A percentile compares a stretch with the other conserved stretches of the same genome.
phyloP scores from a whole-genome alignment of 2,797 vertebrate species.

The Danio tinwini region DNA sequence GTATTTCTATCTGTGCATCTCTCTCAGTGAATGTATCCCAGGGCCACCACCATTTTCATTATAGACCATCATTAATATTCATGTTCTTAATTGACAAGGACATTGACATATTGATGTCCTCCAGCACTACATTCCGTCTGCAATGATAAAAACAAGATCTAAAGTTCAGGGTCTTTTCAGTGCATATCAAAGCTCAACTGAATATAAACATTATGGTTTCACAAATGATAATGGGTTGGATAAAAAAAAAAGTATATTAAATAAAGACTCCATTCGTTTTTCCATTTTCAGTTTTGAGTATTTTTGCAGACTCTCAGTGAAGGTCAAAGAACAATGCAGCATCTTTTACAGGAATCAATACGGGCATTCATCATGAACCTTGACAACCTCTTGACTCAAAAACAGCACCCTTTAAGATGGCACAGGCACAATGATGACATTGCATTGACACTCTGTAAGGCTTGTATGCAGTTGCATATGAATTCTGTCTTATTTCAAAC shows the following conservation, averaged over 20 bases:
- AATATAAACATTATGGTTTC: background rate
- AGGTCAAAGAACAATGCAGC: slow-evolving; percentile 15
- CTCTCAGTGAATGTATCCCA: background rate
- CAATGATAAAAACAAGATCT: background rate
- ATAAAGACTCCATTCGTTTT: background rate
- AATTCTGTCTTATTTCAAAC: background rate
- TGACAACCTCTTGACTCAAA: slow-evolving; percentile 8
- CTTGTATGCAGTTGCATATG: background rate
- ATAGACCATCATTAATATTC: background rate
- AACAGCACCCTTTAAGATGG: background rate
- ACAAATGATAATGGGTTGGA: background rate
- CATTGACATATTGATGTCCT: slow-evolving; percentile 34
- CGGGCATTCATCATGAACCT: slow-evolving; percentile 18
- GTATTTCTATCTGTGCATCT: slow-evolving; percentile 1
- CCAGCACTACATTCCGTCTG: slow-evolving; percentile 11
- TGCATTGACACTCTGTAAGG: background rate
- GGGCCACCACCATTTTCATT: slow-evolving; percentile 28
- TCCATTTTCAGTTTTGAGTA: background rate
- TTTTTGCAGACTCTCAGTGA: background rate
- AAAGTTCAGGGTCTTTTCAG: slow-evolving; percentile 19
- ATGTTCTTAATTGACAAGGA: slow-evolving; percentile 36
- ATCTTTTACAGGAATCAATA: slow-evolving; percentile 20
- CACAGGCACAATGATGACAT: slow-evolving; percentile 8
- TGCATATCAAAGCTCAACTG: slow-evolving; percentile 2
- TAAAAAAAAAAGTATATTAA: no score